Conservation (phyloP, 2,888 invertebrate species). For the Digitonthophagus gazella region DNA sequence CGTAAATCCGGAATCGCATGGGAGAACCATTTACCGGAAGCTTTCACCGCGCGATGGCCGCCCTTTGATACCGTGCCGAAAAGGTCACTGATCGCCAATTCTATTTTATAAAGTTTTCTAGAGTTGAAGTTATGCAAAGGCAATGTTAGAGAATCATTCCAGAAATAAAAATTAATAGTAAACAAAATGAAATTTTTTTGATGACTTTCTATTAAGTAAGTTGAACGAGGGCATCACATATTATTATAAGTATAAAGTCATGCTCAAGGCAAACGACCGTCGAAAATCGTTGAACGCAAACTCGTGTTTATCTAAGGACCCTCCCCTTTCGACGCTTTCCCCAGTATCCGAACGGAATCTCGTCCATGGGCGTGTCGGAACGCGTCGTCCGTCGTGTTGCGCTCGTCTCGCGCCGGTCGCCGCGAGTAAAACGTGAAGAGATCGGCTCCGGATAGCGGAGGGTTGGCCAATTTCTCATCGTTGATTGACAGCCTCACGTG, state of each 20-base stretch:
- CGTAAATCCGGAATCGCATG: not conserved
- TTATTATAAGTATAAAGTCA: too few relatives aligned
- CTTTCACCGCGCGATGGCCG: not conserved
- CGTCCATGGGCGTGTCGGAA: not conserved
- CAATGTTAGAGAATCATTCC: too few relatives aligned
- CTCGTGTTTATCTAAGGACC: not conserved
- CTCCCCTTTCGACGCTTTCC: not conserved
- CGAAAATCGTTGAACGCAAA: not conserved
- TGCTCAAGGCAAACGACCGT: not conserved
- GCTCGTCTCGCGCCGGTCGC: not conserved
- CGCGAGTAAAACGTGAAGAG: not conserved
- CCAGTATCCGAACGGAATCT: not conserved
- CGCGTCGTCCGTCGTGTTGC: not conserved
- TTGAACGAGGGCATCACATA: too few relatives aligned
- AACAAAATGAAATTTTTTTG: too few relatives aligned
- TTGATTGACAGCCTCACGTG: slow-evolving; percentile 9
- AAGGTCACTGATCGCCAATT: slow-evolving; percentile 2
- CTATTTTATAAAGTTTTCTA: not conserved
- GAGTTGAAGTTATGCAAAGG: too few relatives aligned
- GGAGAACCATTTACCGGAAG: not conserved
- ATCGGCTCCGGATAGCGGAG: not conserved
- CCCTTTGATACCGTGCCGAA: not conserved
- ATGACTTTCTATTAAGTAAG: too few relatives aligned
- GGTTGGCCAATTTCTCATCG: slow-evolving; percentile 14
- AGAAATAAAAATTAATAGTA: too few relatives aligned